These are phyloP conservation scores for Spatula clypeata DNA, from an alignment of 2,797 vertebrate species.

Conservation along the genomic window DNA sequence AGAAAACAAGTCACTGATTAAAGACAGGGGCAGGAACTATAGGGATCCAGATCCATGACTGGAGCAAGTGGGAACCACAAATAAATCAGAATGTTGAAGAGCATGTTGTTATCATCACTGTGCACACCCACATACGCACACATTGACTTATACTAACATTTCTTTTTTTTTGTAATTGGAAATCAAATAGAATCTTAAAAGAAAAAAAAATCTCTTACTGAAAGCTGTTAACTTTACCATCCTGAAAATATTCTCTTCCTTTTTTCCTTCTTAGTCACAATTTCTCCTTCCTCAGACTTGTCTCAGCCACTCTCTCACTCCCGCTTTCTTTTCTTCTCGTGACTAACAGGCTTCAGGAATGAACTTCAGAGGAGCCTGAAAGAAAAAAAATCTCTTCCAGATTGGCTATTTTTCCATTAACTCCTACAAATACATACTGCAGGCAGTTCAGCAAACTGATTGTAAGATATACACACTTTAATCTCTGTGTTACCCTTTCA, in stretches of 20 bases:
- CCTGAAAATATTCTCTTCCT: slow-evolving; percentile 32
- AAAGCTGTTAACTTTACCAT: slow-evolving; percentile 6
- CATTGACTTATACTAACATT: neutral
- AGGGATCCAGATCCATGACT: neutral
- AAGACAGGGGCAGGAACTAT: neutral
- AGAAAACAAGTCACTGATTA: neutral
- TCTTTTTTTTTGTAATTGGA: neutral
- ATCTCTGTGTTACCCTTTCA: neutral
- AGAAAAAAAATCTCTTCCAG: slow-evolving; percentile 44
- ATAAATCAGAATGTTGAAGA: neutral
- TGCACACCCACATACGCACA: neutral
- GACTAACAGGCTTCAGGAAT: neutral
- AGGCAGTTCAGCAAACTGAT: neutral
- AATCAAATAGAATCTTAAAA: neutral
- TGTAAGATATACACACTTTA: slow-evolving; percentile 1
- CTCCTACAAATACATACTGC: neutral
- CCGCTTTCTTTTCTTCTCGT: neutral
- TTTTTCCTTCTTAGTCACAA: neutral
- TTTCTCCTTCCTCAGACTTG: slow-evolving; percentile 33
- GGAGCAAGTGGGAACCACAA: neutral
- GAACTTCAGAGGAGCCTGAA: slow-evolving; percentile 32
- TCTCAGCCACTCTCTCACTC: neutral
- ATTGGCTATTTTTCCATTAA: neutral
- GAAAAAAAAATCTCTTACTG: slow-evolving; percentile 3
- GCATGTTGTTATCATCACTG: neutral